Evolutionary conservation across 2,888 invertebrate species (phyloP), one percentile per base, ranked within the genome.

Genomic region (Drosophila suboccidentalis): DNA sequence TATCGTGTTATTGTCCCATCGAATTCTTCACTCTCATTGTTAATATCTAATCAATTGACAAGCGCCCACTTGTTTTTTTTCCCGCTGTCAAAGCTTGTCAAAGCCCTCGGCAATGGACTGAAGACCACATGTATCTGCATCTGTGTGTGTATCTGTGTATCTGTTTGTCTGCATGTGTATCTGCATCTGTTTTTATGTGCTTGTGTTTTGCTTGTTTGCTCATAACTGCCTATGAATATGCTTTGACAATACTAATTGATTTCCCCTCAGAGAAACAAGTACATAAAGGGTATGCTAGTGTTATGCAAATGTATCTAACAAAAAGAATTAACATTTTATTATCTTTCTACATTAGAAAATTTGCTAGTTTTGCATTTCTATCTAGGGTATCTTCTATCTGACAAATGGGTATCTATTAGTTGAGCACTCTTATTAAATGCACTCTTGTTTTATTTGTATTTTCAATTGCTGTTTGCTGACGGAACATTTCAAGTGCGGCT

Each of bases 191-290:
- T n/a, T 58, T 46, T 60, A 3, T 59, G 22, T 62, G 36, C 57
- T 58, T 61, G 17, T 62, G 50, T 57, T 32, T 55, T 32, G 44
- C 41, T 19, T 49, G 43, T 61, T 63, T 70, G 46, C 55, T 43
- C 34, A 38, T 44, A 38, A 65, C 50, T 75, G 60, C 65, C 54
- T 15, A 57, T 34, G 34, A 58, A 26, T 65, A 67, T 69, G 74
- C 76, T 71, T 70, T 68, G 78, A 82, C 75, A 82, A 82, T 78
- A 88, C 83, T 82, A 88, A 84, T 84, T 84, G 87, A 86, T 78
- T 86, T 77, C 44, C 60, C 72, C 55, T 34, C 10, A 53, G 22
- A 8, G 3, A 32, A 54, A 54, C 13, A 11, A 3, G 11, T 38
- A 19, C 13, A n/a, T 10, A 22, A 3, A 4, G 4, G 22, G 38